Conservation (phyloP, 2,888 invertebrate species). For the Leptopterna dolabrata region DNA sequence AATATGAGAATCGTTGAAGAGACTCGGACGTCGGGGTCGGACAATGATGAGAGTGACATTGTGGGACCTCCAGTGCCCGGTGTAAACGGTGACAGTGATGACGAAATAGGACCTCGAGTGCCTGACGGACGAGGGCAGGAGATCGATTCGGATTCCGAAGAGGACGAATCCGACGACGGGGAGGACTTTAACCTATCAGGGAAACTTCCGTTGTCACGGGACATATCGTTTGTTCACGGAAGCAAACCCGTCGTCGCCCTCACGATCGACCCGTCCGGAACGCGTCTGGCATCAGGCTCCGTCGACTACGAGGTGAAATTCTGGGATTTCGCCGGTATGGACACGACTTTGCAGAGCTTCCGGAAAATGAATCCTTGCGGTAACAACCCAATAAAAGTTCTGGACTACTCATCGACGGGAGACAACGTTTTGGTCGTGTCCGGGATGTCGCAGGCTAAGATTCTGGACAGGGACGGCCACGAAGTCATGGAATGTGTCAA, state of each 20-base stretch:
- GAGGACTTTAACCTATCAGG: slow-evolving; percentile 51
- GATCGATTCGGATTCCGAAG: not conserved
- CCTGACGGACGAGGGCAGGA: not conserved
- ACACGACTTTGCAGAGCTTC: slow-evolving; percentile 89
- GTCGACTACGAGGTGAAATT: slow-evolving; percentile 96
- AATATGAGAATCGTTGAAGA: not conserved
- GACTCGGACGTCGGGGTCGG: not conserved
- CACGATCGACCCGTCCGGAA: slow-evolving; percentile 93
- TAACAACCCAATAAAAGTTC: slow-evolving; percentile 89
- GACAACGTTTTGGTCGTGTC: slow-evolving; percentile 93
- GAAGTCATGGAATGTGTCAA: slow-evolving; percentile 93
- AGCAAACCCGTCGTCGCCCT: slow-evolving; percentile 89
- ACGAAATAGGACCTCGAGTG: not conserved
- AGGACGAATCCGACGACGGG: slow-evolving; percentile 61
- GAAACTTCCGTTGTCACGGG: slow-evolving; percentile 80
- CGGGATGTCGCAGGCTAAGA: slow-evolving; percentile 92
- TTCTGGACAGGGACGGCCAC: slow-evolving; percentile 93
- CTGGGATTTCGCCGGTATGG: slow-evolving; percentile 99
- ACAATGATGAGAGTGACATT: slow-evolving; percentile 54
- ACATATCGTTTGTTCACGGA: slow-evolving; percentile 90
- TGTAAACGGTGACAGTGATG: not conserved
- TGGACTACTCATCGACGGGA: slow-evolving; percentile 94
- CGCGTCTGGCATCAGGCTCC: slow-evolving; percentile 89
- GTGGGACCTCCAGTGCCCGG: slow-evolving; percentile 66
- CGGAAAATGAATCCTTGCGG: slow-evolving; percentile 94